Conservation (phyloP, 2,888 invertebrate species). For the Alcis repandata region DNA sequence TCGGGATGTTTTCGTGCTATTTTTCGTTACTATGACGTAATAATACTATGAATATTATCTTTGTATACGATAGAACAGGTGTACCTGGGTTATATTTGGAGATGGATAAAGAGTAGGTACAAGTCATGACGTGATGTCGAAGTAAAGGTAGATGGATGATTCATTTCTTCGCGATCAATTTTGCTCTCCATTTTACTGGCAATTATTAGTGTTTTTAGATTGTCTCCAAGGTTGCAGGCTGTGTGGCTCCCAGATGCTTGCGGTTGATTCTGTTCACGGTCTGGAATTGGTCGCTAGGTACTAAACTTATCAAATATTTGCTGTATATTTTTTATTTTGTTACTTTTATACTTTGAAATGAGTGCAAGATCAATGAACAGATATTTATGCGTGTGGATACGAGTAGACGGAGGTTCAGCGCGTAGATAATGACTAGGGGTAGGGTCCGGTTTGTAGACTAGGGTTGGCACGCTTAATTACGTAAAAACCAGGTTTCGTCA, state of each 20-base stretch:
- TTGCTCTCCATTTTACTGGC: no score
- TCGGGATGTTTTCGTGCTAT: constrained; percentile 30
- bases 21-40: constrained; percentile 32
- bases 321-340: background rate
- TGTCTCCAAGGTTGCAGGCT: no score
- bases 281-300: no score
- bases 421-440: constrained; percentile 37
- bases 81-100: background rate
- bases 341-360: constrained; percentile 1
- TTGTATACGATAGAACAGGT: background rate
- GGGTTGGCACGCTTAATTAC: constrained; percentile 15
- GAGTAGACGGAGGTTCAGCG: constrained; percentile 21
- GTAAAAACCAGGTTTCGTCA: background rate
- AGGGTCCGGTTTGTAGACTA: constrained; percentile 21
- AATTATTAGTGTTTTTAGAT: no score
- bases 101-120: background rate
- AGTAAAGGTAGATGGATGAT: background rate
- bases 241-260: no score
- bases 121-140: background rate
- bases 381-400: constrained; percentile 12
- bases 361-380: constrained; percentile 20
- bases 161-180: background rate
- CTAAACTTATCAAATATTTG: no score
- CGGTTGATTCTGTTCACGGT: no score
- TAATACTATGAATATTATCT: constrained; percentile 22